phyloP scores from a whole-genome alignment of 2,113 vertebrate genomes.

The Lepisosteus oculatus region DNA sequence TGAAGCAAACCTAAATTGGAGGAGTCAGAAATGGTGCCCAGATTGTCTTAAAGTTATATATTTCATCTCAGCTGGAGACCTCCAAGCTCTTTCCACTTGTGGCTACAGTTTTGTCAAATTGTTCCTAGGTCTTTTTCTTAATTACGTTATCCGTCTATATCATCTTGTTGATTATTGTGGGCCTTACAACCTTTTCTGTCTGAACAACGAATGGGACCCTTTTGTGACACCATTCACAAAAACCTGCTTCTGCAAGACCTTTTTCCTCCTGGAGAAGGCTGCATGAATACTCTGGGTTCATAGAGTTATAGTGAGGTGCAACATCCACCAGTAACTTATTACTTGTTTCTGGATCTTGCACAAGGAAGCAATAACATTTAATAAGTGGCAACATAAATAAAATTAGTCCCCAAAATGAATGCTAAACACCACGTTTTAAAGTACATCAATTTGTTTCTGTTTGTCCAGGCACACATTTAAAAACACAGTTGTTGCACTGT shows the following conservation, averaged over 20 bases:
- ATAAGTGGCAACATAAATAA: conserved; percentile 40
- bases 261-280: not conserved
- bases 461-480: conserved; percentile 16
- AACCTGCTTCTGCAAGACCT: not conserved
- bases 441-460: conserved; percentile 10
- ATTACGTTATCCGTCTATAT: too few species aligned
- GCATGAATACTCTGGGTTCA: conserved; percentile 35
- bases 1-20: too few species aligned
- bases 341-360: conserved; percentile 34
- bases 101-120: too few species aligned
- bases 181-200: too few species aligned
- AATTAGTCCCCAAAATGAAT: conserved; percentile 28
- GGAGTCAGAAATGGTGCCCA: too few species aligned
- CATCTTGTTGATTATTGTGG: too few species aligned
- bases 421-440: conserved; percentile 14
- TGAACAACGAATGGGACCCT: too few species aligned
- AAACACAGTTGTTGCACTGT: conserved; percentile 14
- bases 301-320: conserved; percentile 32
- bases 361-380: conserved; percentile 40
- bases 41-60: too few species aligned
- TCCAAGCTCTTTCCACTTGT: too few species aligned
- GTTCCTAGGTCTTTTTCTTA: too few species aligned
- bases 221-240: not conserved
- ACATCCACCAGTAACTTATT: conserved; percentile 29
- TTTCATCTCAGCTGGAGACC: too few species aligned